phyloP scores from a whole-genome alignment of 1,140 invertebrate genomes.

The Heliconius hermathena region DNA sequence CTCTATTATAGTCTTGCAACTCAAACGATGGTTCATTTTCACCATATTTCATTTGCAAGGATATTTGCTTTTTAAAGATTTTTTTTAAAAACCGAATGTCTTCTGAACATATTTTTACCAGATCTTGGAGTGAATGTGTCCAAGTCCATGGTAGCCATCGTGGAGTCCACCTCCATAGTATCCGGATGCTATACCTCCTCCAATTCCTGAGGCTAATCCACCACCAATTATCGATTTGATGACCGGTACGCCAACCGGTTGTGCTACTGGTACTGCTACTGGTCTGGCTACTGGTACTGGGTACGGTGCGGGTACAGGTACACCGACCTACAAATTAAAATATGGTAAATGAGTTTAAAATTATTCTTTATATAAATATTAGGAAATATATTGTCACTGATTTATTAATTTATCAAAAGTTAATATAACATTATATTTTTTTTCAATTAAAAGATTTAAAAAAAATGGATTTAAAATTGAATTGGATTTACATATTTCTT shows the following conservation, averaged over 20 bases:
- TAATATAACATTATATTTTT: too few species aligned
- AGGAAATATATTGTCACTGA: not conserved
- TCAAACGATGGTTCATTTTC: not conserved
- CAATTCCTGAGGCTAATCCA: slow-evolving; percentile 17
- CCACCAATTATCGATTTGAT: slow-evolving; percentile 46
- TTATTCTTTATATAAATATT: not conserved
- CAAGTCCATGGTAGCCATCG: slow-evolving; percentile 33
- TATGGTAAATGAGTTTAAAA: not conserved
- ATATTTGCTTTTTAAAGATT: not conserved
- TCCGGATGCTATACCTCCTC: slow-evolving; percentile 21
- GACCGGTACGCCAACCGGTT: slow-evolving; percentile 63
- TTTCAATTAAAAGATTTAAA: too few species aligned
- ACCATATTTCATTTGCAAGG: slow-evolving; percentile 5
- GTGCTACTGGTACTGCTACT: slow-evolving; percentile 69
- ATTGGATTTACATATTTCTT: not conserved
- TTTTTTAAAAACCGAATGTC: slow-evolving; percentile 36
- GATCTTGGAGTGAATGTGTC: slow-evolving; percentile 42
- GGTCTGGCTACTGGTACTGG: slow-evolving; percentile 72
- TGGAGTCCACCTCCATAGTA: slow-evolving; percentile 31
- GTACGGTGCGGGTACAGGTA: slow-evolving; percentile 75
- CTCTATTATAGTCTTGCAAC: slow-evolving; percentile 12
- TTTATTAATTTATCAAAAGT: too few species aligned
- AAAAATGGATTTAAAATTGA: not conserved
- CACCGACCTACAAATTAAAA: slow-evolving; percentile 63
- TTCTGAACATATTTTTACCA: slow-evolving; percentile 40